These are phyloP conservation scores for Centruroides sculpturatus DNA, from an alignment of 1,140 invertebrate species.

Conservation along the genomic window DNA sequence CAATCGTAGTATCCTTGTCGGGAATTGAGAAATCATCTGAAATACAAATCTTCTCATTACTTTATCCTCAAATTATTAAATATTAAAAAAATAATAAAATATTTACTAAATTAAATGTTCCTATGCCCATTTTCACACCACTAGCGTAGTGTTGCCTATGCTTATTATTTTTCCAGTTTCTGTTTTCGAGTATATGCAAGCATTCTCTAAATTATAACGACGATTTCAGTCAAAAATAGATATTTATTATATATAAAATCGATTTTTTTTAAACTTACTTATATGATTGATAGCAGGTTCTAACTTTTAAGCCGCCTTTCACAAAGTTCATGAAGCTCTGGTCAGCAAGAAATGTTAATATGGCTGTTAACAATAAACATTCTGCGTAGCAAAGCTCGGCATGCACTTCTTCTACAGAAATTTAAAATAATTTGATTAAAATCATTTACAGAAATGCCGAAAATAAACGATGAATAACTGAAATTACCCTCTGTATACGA, in stretches of 20 bases:
- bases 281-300: constrained; percentile 79
- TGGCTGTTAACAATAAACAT: constrained; percentile 65
- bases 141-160: constrained; percentile 66
- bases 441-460: not conserved
- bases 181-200: constrained; percentile 65
- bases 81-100: too few species aligned
- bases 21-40: constrained; percentile 79
- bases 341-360: constrained; percentile 85
- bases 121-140: constrained; percentile 66
- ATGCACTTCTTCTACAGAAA: constrained; percentile 63
- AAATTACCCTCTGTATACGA: constrained; percentile 49
- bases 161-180: constrained; percentile 37
- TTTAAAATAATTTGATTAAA: not conserved
- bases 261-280: constrained; percentile 47
- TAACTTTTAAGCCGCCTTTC: constrained; percentile 82
- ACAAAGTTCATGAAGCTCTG: constrained; percentile 87
- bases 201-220: constrained; percentile 55
- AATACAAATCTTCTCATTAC: constrained; percentile 17
- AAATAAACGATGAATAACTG: not conserved
- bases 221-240: not conserved
- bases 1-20: constrained; percentile 65
- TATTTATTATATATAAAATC: too few species aligned
- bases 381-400: constrained; percentile 92
- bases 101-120: constrained; percentile 72
- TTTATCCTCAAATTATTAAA: too few species aligned